A percentile compares a stretch with the other conserved stretches of the same genome.
phyloP scores from a whole-genome alignment of 2,888 invertebrate species.

The Cheilosia pagana region DNA sequence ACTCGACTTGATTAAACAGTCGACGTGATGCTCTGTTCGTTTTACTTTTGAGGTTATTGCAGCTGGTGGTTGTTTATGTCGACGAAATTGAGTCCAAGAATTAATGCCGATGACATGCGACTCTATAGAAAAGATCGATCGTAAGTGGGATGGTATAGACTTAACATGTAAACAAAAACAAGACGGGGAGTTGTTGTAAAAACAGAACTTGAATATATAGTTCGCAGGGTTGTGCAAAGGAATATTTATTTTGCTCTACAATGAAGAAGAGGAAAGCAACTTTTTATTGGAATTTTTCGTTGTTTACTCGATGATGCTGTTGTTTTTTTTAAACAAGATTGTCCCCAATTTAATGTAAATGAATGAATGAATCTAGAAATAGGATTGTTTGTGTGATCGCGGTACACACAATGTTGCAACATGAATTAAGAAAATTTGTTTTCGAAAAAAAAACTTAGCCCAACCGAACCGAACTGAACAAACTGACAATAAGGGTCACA shows the following conservation, averaged over 20 bases:
- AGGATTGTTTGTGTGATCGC: conserved; percentile 10
- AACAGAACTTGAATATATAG: conserved; percentile 40
- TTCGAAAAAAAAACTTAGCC: neutral
- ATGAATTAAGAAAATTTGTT: conserved; percentile 21
- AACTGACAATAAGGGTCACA: conserved; percentile 31
- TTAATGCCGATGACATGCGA: conserved; percentile 62
- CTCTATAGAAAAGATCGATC: conserved; percentile 29
- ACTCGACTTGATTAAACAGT: neutral
- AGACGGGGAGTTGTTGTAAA: conserved; percentile 18
- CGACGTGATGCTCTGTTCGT: neutral
- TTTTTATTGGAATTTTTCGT: conserved; percentile 33
- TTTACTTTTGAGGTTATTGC: conserved; percentile 24
- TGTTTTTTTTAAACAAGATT: conserved; percentile 33
- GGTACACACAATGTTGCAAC: conserved; percentile 58
- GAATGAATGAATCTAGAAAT: conserved; percentile 57
- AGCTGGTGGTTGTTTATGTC: conserved; percentile 16
- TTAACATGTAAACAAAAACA: conserved; percentile 37
- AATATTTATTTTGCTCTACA: conserved; percentile 30
- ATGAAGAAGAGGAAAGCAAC: neutral
- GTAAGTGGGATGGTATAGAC: conserved; percentile 7
- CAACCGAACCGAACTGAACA: neutral
- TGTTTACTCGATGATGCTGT: conserved; percentile 7
- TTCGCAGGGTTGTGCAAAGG: conserved; percentile 22
- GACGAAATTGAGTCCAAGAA: conserved; percentile 63
- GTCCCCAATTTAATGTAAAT: conserved; percentile 58